A percentile compares a stretch with the other conserved stretches of the same genome.
Conservation (phyloP, 1,140 invertebrate genomes). For the Brachionus sp. region DNA sequence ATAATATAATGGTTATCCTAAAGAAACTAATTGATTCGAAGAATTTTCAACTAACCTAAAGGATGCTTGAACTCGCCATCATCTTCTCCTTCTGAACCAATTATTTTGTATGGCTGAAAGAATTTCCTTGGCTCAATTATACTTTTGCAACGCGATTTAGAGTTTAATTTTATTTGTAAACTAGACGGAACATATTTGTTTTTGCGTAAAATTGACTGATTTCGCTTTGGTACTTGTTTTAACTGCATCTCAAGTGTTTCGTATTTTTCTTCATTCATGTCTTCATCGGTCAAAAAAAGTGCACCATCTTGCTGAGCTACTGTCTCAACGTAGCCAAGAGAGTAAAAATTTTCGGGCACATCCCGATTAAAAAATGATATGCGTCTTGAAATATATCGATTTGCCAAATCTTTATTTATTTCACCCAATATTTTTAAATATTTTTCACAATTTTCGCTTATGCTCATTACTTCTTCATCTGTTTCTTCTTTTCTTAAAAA, state of each 20-base stretch:
- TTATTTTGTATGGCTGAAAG: conserved; percentile 30
- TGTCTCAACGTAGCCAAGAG: conserved; percentile 31
- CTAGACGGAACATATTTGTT: conserved; percentile 22
- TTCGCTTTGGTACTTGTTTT: background rate
- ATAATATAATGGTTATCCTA: too few species aligned
- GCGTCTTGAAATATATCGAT: background rate
- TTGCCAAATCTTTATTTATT: conserved; percentile 7
- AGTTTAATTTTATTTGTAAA: conserved; percentile 20
- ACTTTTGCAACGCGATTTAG: background rate
- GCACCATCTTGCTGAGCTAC: conserved; percentile 16
- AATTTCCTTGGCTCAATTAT: conserved; percentile 36
- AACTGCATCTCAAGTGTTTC: conserved; percentile 14
- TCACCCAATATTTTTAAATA: conserved; percentile 3
- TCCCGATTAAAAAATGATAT: conserved; percentile 44
- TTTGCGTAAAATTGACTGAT: conserved; percentile 26
- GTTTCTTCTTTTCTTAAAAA: conserved; percentile 37
- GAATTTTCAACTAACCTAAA: background rate
- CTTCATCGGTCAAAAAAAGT: background rate
- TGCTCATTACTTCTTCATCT: conserved; percentile 27
- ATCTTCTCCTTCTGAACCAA: conserved; percentile 35
- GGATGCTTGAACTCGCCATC: conserved; percentile 32
- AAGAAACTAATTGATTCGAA: too few species aligned
- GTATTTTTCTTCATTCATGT: conserved; percentile 31
- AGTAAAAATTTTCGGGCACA: background rate
- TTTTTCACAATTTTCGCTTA: conserved; percentile 33